These are phyloP conservation scores for Agrotis puta DNA, from an alignment of 2,888 invertebrate genomes.

Conservation along the genomic window DNA sequence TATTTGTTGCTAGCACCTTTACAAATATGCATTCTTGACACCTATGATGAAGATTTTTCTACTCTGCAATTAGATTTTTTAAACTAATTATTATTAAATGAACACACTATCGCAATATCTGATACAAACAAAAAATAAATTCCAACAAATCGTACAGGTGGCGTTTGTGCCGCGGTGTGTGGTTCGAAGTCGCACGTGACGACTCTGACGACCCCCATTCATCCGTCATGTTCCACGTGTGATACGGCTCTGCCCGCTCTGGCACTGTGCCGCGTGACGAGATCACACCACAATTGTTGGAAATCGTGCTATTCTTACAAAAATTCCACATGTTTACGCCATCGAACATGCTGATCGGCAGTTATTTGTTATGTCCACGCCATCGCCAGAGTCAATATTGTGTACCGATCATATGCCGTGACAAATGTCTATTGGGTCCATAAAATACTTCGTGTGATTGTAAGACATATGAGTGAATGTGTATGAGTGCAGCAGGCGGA, in stretches of 20 bases:
- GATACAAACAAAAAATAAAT: conserved; percentile 41
- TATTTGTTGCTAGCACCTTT: conserved; percentile 45
- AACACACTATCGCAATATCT: conserved; percentile 16
- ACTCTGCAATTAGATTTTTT: background rate
- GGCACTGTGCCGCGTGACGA: conserved; percentile 88
- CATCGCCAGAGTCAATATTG: conserved; percentile 18
- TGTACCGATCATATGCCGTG: conserved; percentile 15
- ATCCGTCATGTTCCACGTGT: conserved; percentile 85
- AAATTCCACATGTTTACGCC: conserved; percentile 63
- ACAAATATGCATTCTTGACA: conserved; percentile 34
- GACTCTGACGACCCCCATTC: conserved; percentile 80
- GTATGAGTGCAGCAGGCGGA: conserved; percentile 59
- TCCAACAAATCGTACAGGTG: conserved; percentile 51
- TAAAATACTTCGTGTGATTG: conserved; percentile 43
- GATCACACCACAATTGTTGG: conserved; percentile 76
- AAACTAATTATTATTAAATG: background rate
- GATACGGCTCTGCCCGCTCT: conserved; percentile 78
- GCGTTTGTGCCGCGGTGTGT: conserved; percentile 52
- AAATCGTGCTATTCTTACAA: conserved; percentile 70
- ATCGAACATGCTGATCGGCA: conserved; percentile 41
- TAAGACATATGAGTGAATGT: conserved; percentile 54
- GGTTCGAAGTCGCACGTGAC: conserved; percentile 76
- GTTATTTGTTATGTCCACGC: conserved; percentile 41
- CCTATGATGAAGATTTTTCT: conserved; percentile 22
- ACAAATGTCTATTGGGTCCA: conserved; percentile 30